phyloP scores from a whole-genome alignment of 2,113 vertebrate genomes.

The Cnemophilus loriae region DNA sequence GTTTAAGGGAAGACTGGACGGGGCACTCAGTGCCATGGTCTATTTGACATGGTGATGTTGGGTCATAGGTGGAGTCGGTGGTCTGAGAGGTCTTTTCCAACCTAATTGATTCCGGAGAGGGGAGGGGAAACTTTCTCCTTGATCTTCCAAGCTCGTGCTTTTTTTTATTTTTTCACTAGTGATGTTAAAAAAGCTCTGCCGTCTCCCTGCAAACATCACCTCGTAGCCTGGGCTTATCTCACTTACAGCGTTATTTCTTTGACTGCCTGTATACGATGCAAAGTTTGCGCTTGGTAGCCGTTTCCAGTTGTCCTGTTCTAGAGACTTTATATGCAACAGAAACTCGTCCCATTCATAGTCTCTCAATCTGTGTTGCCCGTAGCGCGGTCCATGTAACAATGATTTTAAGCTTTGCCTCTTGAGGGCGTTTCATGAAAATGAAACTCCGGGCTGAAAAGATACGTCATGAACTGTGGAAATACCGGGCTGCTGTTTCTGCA shows the following conservation, averaged over 20 bases:
- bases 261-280: rapidly evolving
- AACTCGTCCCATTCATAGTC: neutral
- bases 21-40: neutral
- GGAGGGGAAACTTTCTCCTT: neutral
- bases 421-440: slow-evolving; percentile 41
- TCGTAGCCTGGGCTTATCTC: rapidly evolving
- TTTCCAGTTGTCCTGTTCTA: rapidly evolving
- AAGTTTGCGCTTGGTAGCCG: rapidly evolving
- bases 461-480: slow-evolving; percentile 11
- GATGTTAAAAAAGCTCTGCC: rapidly evolving
- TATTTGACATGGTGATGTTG: neutral
- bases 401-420: slow-evolving; percentile 12
- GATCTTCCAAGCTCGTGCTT: neutral
- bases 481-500: slow-evolving; percentile 14
- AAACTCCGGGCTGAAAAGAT: neutral
- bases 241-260: rapidly evolving
- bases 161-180: rapidly evolving
- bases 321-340: neutral
- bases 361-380: neutral
- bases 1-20: neutral
- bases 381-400: neutral
- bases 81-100: neutral
- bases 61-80: neutral
- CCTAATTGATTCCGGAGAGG: neutral
- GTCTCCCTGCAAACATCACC: neutral